Evolutionary conservation across 1,140 invertebrate species (phyloP).

Genomic region (Drosophila busckii): DNA sequence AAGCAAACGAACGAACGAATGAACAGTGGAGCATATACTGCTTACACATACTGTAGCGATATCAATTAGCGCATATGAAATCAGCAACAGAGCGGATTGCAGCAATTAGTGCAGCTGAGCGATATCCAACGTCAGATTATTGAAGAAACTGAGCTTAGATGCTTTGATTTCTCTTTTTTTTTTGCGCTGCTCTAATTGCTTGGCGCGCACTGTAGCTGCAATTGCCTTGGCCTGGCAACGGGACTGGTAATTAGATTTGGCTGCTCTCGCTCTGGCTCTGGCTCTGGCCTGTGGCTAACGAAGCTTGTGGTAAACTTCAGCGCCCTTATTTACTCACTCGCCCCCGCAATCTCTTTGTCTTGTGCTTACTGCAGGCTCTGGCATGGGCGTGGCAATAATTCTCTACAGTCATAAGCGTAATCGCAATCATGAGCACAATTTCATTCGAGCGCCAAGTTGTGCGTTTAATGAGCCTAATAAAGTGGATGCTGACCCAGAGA

Average conservation of each 20-base stretch:
- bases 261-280: neutral
- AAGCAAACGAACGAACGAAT: too few relatives aligned
- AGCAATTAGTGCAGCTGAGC: conserved; percentile 21
- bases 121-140: conserved; percentile 7
- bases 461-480: conserved; percentile 71
- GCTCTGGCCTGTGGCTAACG: conserved; percentile 48
- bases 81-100: conserved; percentile 19
- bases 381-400: conserved; percentile 25
- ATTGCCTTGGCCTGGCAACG: conserved; percentile 4
- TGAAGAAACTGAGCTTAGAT: neutral
- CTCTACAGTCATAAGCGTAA: conserved; percentile 59
- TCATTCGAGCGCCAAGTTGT: conserved; percentile 50
- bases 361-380: neutral
- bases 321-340: conserved; percentile 6
- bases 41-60: conserved; percentile 9
- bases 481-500: conserved; percentile 26
- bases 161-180: conserved; percentile 22
- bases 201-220: conserved; percentile 13
- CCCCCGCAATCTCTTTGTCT: neutral
- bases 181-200: conserved; percentile 23
- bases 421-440: conserved; percentile 73
- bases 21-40: neutral
- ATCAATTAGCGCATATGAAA: conserved; percentile 31
- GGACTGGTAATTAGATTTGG: conserved; percentile 54
- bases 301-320: conserved; percentile 40